Evolutionary conservation across 2,888 invertebrate species (phyloP).

Genomic region (Thyatira batis): DNA sequence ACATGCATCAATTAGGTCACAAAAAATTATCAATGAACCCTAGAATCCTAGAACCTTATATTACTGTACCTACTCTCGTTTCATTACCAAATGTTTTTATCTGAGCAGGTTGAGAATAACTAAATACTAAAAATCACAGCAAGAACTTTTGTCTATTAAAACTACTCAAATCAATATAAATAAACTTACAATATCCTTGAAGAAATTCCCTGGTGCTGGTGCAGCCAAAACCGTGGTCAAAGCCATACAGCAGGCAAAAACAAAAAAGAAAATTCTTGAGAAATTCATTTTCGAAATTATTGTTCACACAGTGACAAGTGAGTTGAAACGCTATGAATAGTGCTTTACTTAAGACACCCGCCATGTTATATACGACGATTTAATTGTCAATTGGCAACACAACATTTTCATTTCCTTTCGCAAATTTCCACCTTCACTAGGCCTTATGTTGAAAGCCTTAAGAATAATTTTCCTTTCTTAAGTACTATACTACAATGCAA

Average conservation of each 20-base stretch:
- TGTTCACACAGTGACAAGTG: neutral
- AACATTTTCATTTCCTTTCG: neutral
- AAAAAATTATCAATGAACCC: too few species aligned
- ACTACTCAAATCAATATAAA: neutral
- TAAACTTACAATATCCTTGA: conserved; percentile 55
- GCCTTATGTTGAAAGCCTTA: neutral
- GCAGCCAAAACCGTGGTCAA: conserved; percentile 37
- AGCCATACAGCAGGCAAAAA: conserved; percentile 44
- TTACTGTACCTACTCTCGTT: too few species aligned
- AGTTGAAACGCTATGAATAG: neutral
- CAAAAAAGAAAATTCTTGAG: conserved; percentile 41
- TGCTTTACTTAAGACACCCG: neutral
- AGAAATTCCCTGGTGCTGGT: conserved; percentile 48
- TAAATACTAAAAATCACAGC: too few species aligned
- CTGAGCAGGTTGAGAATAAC: too few species aligned
- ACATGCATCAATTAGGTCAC: too few species aligned
- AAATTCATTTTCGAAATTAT: conserved; percentile 44
- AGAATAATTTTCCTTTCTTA: neutral
- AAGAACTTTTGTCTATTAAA: neutral
- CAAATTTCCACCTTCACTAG: neutral
- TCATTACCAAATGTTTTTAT: too few species aligned
- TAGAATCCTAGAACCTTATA: too few species aligned
- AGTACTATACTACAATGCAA: neutral
- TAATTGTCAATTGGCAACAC: neutral
- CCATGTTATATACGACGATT: neutral